Conservation (phyloP, 2,797 vertebrate genomes). For the Acanthurus leucopareius region DNA sequence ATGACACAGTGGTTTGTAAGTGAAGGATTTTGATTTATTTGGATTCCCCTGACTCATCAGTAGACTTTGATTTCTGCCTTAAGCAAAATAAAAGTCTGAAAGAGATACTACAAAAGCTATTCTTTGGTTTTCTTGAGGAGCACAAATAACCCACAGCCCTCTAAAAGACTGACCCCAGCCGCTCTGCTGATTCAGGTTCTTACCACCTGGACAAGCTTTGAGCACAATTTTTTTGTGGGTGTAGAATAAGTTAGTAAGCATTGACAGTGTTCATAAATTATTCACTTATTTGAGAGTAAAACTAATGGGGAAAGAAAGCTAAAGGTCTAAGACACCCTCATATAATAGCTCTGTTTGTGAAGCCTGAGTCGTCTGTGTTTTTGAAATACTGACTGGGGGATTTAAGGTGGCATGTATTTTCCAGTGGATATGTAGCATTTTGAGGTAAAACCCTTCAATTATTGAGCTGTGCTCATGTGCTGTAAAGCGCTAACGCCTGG, state of each 20-base stretch:
- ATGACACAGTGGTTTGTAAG: not conserved
- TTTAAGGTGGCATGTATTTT: slow-evolving; percentile 72
- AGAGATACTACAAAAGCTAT: slow-evolving; percentile 5
- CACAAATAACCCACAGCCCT: not conserved
- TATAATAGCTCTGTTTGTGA: slow-evolving; percentile 38
- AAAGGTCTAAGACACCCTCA: slow-evolving; percentile 18
- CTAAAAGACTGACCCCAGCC: not conserved
- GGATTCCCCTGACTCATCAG: slow-evolving; percentile 35
- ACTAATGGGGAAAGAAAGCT: slow-evolving; percentile 40
- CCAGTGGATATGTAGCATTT: slow-evolving; percentile 66
- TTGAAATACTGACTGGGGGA: slow-evolving; percentile 52
- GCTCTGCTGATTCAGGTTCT: slow-evolving; percentile 7
- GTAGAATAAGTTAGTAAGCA: slow-evolving; percentile 26
- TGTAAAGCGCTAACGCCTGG: slow-evolving; percentile 57
- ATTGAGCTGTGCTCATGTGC: slow-evolving; percentile 48
- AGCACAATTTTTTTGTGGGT: slow-evolving; percentile 14
- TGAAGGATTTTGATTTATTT: slow-evolving; percentile 34
- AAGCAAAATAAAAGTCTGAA: slow-evolving; percentile 4
- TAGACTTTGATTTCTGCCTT: slow-evolving; percentile 30
- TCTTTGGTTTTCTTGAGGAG: not conserved
- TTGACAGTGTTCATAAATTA: slow-evolving; percentile 18
- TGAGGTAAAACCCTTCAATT: slow-evolving; percentile 75
- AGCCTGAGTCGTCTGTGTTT: slow-evolving; percentile 57
- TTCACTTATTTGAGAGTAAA: slow-evolving; percentile 17
- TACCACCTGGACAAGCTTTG: not conserved